Percentiles rank a stretch among this genome's conserved stretches.
These are phyloP conservation scores for Leucoraja ocellata DNA, from an alignment of 2,797 vertebrate species.

Conservation along the genomic window DNA sequence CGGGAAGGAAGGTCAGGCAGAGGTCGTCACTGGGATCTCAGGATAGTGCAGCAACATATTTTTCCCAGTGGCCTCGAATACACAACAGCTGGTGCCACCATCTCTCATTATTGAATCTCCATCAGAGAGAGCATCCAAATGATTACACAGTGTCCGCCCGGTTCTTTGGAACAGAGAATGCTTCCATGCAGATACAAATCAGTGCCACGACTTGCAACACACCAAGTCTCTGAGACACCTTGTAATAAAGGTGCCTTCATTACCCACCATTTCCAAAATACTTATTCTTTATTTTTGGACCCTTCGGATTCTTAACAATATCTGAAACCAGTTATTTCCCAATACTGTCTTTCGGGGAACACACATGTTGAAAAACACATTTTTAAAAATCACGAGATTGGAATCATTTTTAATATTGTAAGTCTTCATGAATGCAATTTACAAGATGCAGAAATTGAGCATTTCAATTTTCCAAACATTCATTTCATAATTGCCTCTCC, in stretches of 20 bases:
- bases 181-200: not conserved
- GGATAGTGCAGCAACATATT: not conserved
- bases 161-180: not conserved
- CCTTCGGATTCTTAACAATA: not conserved
- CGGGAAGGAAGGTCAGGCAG: too few relatives aligned
- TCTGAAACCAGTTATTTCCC: not conserved
- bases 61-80: not conserved
- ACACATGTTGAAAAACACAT: not conserved
- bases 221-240: not conserved
- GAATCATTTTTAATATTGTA: not conserved
- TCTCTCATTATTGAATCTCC: not conserved
- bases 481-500: not conserved
- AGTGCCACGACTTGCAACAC: not conserved
- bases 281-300: not conserved
- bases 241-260: not conserved
- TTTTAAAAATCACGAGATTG: not conserved
- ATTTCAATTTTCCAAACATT: conserved; percentile 5
- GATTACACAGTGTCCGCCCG: too few relatives aligned
- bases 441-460: not conserved
- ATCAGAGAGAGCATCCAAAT: not conserved
- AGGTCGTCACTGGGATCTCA: not conserved
- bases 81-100: not conserved
- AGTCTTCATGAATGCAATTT: conserved; percentile 11
- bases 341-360: not conserved
- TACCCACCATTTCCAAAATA: not conserved